These are phyloP conservation scores for Gallinago nigripennis DNA, from an alignment of 2,797 vertebrate species.

Conservation along the genomic window DNA sequence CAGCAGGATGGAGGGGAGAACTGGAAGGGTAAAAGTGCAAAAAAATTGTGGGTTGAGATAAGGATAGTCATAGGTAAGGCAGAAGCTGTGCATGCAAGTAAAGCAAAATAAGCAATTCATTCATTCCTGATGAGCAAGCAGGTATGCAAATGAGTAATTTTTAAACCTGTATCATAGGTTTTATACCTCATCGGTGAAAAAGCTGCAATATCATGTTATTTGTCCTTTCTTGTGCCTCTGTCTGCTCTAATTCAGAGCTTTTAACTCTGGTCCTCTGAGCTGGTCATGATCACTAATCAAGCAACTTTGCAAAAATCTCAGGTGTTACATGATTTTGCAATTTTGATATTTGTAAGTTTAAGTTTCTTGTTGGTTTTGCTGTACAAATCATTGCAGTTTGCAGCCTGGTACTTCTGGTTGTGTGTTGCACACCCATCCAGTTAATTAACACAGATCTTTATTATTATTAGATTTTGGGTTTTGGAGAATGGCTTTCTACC, in stretches of 20 bases:
- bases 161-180: not conserved
- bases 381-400: not conserved
- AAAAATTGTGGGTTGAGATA: not conserved
- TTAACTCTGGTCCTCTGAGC: not conserved
- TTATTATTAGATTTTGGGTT: not conserved
- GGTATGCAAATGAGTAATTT: not conserved
- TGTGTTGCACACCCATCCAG: not conserved
- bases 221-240: not conserved
- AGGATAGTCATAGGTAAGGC: not conserved
- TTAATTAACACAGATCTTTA: not conserved
- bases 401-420: not conserved
- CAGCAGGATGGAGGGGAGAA: not conserved
- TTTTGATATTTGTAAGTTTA: not conserved
- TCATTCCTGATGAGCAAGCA: not conserved
- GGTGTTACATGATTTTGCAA: not conserved
- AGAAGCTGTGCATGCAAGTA: not conserved
- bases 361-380: not conserved
- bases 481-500: not conserved
- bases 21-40: not conserved
- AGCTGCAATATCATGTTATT: not conserved
- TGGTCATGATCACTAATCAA: not conserved
- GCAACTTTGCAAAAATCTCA: not conserved
- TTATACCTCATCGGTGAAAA: not conserved
- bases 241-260: not conserved
- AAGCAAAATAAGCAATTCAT: not conserved